These are phyloP conservation scores for Eurytoma adleriae DNA, from an alignment of 2,888 invertebrate species.

Conservation along the genomic window DNA sequence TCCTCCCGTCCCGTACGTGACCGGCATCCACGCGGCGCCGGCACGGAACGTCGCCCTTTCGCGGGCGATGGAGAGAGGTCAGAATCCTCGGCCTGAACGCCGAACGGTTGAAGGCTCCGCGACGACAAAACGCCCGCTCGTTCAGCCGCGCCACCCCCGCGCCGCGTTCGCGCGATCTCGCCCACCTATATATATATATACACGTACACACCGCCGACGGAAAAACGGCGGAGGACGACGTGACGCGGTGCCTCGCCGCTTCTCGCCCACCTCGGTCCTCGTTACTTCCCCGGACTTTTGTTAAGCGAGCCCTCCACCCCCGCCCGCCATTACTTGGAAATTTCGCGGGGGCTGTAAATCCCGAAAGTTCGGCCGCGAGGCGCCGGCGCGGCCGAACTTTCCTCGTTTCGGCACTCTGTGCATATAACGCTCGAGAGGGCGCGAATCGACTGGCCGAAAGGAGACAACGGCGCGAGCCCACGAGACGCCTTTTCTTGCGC, in stretches of 20 bases:
- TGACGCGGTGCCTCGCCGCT: neutral
- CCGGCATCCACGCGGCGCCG: constrained; percentile 42
- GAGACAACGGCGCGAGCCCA: neutral
- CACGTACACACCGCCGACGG: neutral
- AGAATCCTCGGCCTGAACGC: constrained; percentile 13
- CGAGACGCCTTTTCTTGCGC: constrained; percentile 8
- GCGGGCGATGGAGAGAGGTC: constrained; percentile 11
- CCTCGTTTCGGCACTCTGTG: constrained; percentile 45
- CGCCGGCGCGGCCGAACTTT: constrained; percentile 43
- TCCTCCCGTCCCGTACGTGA: constrained; percentile 40
- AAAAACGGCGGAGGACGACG: neutral
- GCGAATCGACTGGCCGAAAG: constrained; percentile 16
- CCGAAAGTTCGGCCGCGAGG: constrained; percentile 46
- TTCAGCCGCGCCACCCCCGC: neutral
- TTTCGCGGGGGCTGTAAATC: constrained; percentile 55
- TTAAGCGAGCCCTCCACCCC: constrained; percentile 40
- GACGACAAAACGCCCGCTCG: constrained; percentile 35
- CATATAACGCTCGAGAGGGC: constrained; percentile 15
- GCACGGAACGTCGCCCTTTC: constrained; percentile 25
- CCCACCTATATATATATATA: no score
- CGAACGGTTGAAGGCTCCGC: constrained; percentile 31
- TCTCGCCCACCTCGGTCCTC: constrained; percentile 7
- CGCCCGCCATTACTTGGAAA: constrained; percentile 49
- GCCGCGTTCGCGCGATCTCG: no score
- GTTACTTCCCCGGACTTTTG: constrained; percentile 54